Percentiles rank a stretch among this genome's conserved stretches.
These are phyloP conservation scores for Syritta pipiens DNA, from an alignment of 2,888 invertebrate species.

Conservation along the genomic window DNA sequence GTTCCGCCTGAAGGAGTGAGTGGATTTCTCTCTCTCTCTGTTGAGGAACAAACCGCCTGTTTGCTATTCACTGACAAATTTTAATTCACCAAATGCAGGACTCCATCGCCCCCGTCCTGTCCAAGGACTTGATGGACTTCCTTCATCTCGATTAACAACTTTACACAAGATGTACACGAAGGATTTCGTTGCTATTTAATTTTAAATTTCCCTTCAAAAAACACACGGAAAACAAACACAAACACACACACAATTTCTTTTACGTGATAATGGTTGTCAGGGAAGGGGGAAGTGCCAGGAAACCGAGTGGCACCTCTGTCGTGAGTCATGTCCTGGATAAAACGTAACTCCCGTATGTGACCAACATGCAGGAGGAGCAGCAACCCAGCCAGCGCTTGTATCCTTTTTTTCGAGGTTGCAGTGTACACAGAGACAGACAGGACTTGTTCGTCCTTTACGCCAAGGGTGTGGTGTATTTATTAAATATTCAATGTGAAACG, in stretches of 20 bases:
- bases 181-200: constrained; percentile 43
- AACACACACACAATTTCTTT: constrained; percentile 25
- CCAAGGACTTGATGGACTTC: neutral
- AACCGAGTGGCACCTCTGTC: constrained; percentile 36
- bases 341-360: constrained; percentile 57
- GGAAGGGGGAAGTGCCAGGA: neutral
- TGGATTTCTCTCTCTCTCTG: no score
- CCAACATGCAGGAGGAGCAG: constrained; percentile 42
- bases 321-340: constrained; percentile 36
- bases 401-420: neutral
- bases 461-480: constrained; percentile 31
- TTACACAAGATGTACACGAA: constrained; percentile 23
- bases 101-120: neutral
- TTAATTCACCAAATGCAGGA: neutral
- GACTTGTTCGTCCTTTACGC: neutral
- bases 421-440: no score
- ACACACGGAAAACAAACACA: no score
- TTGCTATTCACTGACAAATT: neutral
- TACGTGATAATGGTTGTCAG: constrained; percentile 32
- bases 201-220: constrained; percentile 33
- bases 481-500: constrained; percentile 59
- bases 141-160: constrained; percentile 22
- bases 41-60: no score
- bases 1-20: neutral
- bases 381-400: neutral